Base-by-base conservation (phyloP, 1,140 invertebrate species). In the Drosophila kurseongensis region DNA sequence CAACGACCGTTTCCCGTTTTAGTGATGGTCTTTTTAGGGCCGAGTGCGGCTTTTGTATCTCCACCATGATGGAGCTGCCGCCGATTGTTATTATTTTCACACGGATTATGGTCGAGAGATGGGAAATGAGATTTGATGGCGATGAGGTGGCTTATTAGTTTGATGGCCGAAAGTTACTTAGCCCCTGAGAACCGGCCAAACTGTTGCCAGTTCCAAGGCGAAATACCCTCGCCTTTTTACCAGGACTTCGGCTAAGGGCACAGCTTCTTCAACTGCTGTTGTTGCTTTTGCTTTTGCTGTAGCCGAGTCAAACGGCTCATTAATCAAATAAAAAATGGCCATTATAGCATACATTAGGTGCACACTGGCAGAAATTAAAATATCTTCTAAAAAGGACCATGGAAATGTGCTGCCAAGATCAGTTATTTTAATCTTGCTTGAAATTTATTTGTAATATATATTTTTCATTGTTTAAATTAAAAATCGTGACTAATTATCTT, bases 21-120 rank as follows among this genome's bases (percentile, higher is more conserved):
- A 90, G 50, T 74, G 91, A 91, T 71, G 91, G 89, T 42, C 85
- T 59, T 75, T 92, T 92, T 10, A 92, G 59, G 1, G 88, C 91
- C 78, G 91, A 90, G 65, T 90, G 90, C 32, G 88, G 91, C 78
- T 92, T 92, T 80, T 91, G 91, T 90, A 92, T 92, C 77, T 92
- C 91, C 29, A 92, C 91, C 91, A 92, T 92, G 63, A 36, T 44
- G 50, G n/a, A 9, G 45, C 35, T 59, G 75, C 38, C 27, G 57
- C 40, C 50, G 45, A 79, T 59, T 55, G 66, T 60, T 29, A 66
- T 47, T 55, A 73, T 60, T 29, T 60, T 47, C 16, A 29, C 47
- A 36, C 27, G 36, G 27, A 40, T 47, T 57, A 27, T 23, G 38
- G 16, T 8, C n/a, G 18, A 42, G 32, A 62, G 16, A 5, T n/a